A percentile compares a stretch with the other conserved stretches of the same genome.
Evolutionary conservation across 2,113 vertebrate species (phyloP).

Genomic region (Sardina pilchardus): DNA sequence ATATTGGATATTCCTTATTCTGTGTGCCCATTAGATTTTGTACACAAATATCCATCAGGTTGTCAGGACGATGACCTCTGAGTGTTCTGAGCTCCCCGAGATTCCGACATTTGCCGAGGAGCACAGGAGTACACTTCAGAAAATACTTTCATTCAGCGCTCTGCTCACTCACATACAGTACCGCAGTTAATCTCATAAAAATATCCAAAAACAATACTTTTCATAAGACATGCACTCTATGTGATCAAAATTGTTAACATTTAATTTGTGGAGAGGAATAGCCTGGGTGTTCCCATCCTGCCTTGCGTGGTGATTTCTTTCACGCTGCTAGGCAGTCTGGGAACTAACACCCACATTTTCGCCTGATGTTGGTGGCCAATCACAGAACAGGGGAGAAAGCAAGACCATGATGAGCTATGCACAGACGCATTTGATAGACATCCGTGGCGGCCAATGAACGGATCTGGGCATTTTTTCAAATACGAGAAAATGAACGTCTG

Average conservation of each 20-base stretch:
- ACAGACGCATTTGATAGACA: too few species aligned
- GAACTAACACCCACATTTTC: too few species aligned
- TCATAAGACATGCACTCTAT: not conserved
- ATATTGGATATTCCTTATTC: conserved; percentile 39
- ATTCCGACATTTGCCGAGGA: not conserved
- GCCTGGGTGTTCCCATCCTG: too few species aligned
- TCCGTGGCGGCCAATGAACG: too few species aligned
- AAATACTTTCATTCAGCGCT: too few species aligned
- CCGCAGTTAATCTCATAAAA: not conserved
- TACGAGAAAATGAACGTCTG: too few species aligned
- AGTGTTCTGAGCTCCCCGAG: not conserved
- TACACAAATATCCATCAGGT: not conserved
- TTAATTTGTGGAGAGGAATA: not conserved
- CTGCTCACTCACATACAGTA: not conserved
- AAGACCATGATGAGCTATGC: too few species aligned
- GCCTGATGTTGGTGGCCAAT: too few species aligned
- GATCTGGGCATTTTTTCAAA: too few species aligned
- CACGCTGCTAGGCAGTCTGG: too few species aligned
- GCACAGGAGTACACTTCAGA: not conserved
- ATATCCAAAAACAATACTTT: not conserved
- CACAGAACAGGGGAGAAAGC: too few species aligned
- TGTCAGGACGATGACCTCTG: not conserved
- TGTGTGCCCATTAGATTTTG: conserved; percentile 6
- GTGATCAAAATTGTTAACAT: not conserved
- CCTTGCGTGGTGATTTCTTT: too few species aligned